These are phyloP conservation scores for Clamator glandarius DNA, from an alignment of 2,797 vertebrate genomes.

Conservation along the genomic window DNA sequence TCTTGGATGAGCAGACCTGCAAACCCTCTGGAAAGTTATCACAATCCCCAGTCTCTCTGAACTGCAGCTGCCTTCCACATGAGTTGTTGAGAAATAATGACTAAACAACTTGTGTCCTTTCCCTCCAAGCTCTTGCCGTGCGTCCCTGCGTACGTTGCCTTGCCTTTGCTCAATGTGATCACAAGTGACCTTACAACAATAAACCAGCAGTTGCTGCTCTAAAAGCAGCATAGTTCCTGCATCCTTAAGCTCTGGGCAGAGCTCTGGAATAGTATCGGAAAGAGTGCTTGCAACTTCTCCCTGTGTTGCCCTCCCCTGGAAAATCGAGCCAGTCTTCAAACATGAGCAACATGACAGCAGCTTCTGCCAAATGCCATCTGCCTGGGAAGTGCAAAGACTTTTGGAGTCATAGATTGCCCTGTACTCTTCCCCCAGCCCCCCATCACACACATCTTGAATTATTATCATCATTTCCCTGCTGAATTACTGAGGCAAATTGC, in stretches of 20 bases:
- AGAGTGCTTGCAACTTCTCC: rapidly evolving
- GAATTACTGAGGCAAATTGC: not conserved
- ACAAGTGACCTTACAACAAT: not conserved
- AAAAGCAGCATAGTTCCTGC: not conserved
- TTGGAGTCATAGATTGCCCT: not conserved
- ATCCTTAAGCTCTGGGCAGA: not conserved
- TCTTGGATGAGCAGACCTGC: not conserved
- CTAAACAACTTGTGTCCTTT: not conserved
- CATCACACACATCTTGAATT: not conserved
- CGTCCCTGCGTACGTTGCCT: rapidly evolving
- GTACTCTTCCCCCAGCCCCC: not conserved
- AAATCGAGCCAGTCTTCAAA: not conserved
- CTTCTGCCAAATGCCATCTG: not conserved
- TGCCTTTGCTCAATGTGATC: not conserved
- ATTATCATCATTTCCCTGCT: not conserved
- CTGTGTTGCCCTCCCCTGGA: not conserved
- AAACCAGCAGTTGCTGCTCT: not conserved
- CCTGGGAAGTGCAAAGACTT: not conserved
- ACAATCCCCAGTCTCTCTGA: rapidly evolving
- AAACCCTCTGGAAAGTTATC: not conserved
- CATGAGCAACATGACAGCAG: rapidly evolving
- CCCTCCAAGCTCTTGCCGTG: not conserved
- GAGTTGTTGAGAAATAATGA: not conserved
- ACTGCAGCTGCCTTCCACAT: not conserved
- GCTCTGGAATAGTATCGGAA: not conserved